Percentiles rank a stretch among this genome's conserved stretches.
These are phyloP conservation scores for Ondatra zibethicus DNA, from an alignment of 2,113 vertebrate species.

Conservation along the genomic window DNA sequence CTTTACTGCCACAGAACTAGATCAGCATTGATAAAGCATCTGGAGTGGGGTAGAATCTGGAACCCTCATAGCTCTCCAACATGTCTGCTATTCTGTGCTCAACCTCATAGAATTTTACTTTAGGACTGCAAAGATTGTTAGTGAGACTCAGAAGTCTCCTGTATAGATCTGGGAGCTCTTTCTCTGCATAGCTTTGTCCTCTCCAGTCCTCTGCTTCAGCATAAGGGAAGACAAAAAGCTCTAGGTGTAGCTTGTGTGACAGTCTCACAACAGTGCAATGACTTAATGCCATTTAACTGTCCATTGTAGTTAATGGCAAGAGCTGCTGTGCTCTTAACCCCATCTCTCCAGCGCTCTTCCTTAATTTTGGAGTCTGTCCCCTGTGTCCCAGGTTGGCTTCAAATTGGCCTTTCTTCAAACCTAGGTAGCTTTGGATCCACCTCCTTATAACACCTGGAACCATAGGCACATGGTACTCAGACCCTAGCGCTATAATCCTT, in stretches of 20 bases:
- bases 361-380: background rate
- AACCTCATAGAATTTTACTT: background rate
- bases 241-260: background rate
- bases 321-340: background rate
- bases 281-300: background rate
- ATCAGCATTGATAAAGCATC: background rate
- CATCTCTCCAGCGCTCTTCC: background rate
- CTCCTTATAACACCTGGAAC: background rate
- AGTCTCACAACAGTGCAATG: background rate
- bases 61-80: background rate
- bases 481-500: background rate
- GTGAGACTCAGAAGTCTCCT: background rate
- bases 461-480: accelerated
- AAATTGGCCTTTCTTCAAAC: background rate
- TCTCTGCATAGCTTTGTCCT: background rate
- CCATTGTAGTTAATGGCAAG: background rate
- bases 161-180: background rate
- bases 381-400: background rate
- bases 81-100: background rate
- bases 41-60: background rate
- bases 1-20: background rate
- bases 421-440: background rate
- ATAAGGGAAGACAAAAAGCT: background rate
- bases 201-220: background rate
- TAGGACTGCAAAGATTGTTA: background rate